Evolutionary conservation across 2,888 invertebrate genomes (phyloP).

Genomic region (Pegoplata infirma): DNA sequence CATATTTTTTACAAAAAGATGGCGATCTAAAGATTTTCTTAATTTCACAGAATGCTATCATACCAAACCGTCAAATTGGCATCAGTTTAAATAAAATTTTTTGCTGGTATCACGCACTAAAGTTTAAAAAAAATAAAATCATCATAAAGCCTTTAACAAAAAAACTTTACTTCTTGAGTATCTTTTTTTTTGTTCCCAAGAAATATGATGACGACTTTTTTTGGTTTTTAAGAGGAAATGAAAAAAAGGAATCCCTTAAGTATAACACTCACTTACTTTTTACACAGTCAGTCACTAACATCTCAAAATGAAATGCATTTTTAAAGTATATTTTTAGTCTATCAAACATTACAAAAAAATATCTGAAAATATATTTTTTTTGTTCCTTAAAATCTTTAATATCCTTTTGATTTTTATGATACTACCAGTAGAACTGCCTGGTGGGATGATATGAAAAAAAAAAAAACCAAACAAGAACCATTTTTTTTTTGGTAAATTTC

Average conservation of each 20-base stretch:
- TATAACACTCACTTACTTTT: neutral
- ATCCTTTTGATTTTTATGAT: too few relatives aligned
- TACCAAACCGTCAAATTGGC: too few relatives aligned
- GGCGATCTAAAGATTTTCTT: too few relatives aligned
- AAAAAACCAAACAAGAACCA: too few relatives aligned
- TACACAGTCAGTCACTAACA: neutral
- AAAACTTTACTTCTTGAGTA: neutral
- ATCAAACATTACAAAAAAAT: neutral
- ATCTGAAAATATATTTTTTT: too few relatives aligned
- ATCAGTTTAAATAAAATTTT: neutral
- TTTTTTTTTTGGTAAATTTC: neutral
- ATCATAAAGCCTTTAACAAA: conserved; percentile 1
- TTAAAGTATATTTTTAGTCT: neutral
- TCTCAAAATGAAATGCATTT: neutral
- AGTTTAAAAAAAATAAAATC: neutral
- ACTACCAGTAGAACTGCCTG: too few relatives aligned
- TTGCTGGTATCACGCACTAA: neutral
- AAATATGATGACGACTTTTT: too few relatives aligned
- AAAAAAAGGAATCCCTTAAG: neutral
- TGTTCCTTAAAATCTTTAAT: too few relatives aligned
- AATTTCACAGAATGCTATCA: too few relatives aligned
- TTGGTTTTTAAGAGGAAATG: neutral
- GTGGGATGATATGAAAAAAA: too few relatives aligned
- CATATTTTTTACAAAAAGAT: too few relatives aligned
- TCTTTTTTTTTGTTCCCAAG: too few relatives aligned